Conservation (phyloP, 1,140 invertebrate genomes). For the Anthonomus grandis region DNA sequence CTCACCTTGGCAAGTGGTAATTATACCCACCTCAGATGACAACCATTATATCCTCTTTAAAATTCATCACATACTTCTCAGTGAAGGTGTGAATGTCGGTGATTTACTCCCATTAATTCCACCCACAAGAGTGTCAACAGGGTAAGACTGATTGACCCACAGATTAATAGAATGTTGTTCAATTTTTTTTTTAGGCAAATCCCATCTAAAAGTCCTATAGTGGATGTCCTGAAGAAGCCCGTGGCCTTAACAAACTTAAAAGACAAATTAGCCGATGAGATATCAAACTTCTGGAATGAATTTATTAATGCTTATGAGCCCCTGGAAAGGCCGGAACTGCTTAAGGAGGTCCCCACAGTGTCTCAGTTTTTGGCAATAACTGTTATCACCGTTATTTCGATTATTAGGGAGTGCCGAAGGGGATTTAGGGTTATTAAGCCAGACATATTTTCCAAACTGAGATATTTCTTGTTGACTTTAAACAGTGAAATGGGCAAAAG, state of each 20-base stretch:
- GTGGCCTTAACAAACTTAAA: slow-evolving; percentile 63
- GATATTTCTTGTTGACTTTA: slow-evolving; percentile 46
- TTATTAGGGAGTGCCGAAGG: slow-evolving; percentile 57
- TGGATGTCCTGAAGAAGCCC: slow-evolving; percentile 58
- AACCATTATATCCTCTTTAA: slow-evolving; percentile 70
- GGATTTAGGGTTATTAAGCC: slow-evolving; percentile 40
- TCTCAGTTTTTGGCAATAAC: slow-evolving; percentile 58
- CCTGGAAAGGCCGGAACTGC: slow-evolving; percentile 62
- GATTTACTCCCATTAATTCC: slow-evolving; percentile 69
- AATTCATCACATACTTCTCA: slow-evolving; percentile 71
- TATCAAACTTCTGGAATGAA: slow-evolving; percentile 75
- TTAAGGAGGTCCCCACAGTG: slow-evolving; percentile 59
- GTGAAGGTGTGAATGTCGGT: slow-evolving; percentile 65
- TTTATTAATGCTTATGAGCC: slow-evolving; percentile 76
- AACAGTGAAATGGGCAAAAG: slow-evolving; percentile 49
- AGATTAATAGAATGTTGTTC: not conserved
- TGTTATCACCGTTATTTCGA: slow-evolving; percentile 57
- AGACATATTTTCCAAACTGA: slow-evolving; percentile 38
- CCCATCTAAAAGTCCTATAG: slow-evolving; percentile 52
- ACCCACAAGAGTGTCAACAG: slow-evolving; percentile 42
- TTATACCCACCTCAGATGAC: slow-evolving; percentile 63
- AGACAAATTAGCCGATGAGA: slow-evolving; percentile 62
- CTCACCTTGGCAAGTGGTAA: slow-evolving; percentile 77
- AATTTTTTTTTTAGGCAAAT: slow-evolving; percentile 22
- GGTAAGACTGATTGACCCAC: slow-evolving; percentile 27